Percentiles rank a stretch among this genome's conserved stretches.
Conservation (phyloP, 2,797 vertebrate genomes). For the Caiman crocodilus region DNA sequence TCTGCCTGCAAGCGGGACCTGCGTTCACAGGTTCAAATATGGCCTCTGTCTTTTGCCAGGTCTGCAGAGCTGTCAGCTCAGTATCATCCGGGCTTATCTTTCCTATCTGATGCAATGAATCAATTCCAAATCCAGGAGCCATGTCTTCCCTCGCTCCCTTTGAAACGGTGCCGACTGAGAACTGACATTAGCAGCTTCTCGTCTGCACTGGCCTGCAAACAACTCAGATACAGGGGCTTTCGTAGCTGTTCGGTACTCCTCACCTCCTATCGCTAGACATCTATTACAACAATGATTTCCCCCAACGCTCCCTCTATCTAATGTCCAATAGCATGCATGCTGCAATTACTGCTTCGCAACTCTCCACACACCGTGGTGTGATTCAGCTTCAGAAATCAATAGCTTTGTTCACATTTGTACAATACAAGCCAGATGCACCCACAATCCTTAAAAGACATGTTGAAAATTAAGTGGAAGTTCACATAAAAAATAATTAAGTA, state of each 20-base stretch:
- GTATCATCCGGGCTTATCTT: neutral
- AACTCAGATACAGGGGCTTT: neutral
- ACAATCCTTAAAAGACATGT: neutral
- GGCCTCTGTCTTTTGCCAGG: neutral
- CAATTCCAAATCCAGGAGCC: neutral
- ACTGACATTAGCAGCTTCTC: neutral
- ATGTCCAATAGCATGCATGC: neutral
- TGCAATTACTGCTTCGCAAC: neutral
- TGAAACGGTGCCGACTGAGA: neutral
- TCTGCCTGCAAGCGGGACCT: neutral
- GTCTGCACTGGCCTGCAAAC: neutral
- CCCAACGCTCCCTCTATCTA: fast-evolving
- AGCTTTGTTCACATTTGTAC: neutral
- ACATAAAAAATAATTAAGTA: neutral
- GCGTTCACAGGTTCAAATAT: neutral
- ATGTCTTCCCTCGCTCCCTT: neutral
- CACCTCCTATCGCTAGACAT: fast-evolving
- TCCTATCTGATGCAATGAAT: neutral
- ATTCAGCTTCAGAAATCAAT: slow-evolving; percentile 43
- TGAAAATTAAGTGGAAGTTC: slow-evolving; percentile 11
- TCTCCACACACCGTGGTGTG: fast-evolving
- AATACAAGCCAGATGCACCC: neutral
- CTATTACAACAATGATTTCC: neutral
- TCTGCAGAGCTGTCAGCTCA: too few relatives aligned
- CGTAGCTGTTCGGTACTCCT: neutral